Conservation (phyloP, 2,888 invertebrate species). For the Bembecia ichneumoniformis region DNA sequence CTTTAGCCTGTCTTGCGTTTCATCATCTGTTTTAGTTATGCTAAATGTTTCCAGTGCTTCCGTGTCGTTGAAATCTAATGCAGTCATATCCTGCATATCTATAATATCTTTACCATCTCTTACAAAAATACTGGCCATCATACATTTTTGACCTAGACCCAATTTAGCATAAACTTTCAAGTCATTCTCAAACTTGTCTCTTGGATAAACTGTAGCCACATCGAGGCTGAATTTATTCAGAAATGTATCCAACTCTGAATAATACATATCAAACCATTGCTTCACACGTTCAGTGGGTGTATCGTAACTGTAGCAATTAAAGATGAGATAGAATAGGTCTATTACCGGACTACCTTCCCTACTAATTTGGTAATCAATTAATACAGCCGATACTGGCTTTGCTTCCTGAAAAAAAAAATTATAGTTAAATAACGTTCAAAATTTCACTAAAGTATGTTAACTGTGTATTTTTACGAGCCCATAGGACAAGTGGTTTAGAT, state of each 20-base stretch:
- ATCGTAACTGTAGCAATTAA: constrained; percentile 29
- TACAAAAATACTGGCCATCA: constrained; percentile 13
- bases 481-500: too few relatives aligned
- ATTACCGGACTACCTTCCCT: constrained; percentile 21
- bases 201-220: constrained; percentile 17
- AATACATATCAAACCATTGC: constrained; percentile 27
- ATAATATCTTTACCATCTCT: constrained; percentile 17
- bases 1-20: constrained; percentile 12
- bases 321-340: constrained; percentile 28
- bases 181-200: constrained; percentile 21
- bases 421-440: too few relatives aligned
- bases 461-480: too few relatives aligned
- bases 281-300: constrained; percentile 19
- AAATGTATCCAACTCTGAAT: constrained; percentile 17
- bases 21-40: constrained; percentile 3
- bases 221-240: constrained; percentile 19
- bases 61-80: background rate
- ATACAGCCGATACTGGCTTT: constrained; percentile 16
- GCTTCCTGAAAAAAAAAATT: constrained; percentile 27
- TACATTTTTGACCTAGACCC: constrained; percentile 12
- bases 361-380: constrained; percentile 33
- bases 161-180: constrained; percentile 20
- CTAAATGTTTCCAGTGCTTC: constrained; percentile 1
- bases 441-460: too few relatives aligned
- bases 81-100: constrained; percentile 4